Evolutionary conservation across 2,888 invertebrate genomes (phyloP), one percentile per base, ranked within the genome.

Genomic region (Andrena camellia): DNA sequence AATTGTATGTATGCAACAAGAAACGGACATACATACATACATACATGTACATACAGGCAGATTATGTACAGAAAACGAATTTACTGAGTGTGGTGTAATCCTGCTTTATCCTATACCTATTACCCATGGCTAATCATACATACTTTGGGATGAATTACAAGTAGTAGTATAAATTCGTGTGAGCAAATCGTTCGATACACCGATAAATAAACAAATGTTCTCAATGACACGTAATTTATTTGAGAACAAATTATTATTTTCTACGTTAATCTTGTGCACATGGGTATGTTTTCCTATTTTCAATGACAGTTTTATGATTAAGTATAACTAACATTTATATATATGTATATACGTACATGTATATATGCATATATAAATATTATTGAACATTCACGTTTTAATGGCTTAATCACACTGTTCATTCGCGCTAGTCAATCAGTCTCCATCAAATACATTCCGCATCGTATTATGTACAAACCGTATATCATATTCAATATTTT

Each of bases 391-490:
- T 79, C 78, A 68, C 74, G 77, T 78, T 81, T 42, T 83, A 84
- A 86, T 86, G 74, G 83, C 83, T 84, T 86, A 86, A 76, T 86
- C 86, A 89, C 83, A 86, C 67, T 71, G 66, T 62, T 81, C 90
- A 88, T 87, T 86, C 89, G 81, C 79, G 70, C 89, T 82, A 68
- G 84, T 69, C 85, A 86, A 81, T 87, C 86, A 86, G 73, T 79
- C 88, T 73, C 73, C 83, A 87, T 69, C 78, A 83, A 85, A 86
- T 78, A 84, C 89, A 88, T 85, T 87, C 83, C 78, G 84, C 85
- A 71, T 83, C 87, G 87, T 89, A 89, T 79, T 92, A 92, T 92
- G 87, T 92, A 93, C 92, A 92, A 90, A 89, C 86, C 89, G 89
- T 90, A 88, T 89, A 91, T 42, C 42, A 88, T 91, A 87, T 88